Evolutionary conservation across 1,140 invertebrate species (phyloP), one percentile per base, ranked within the genome.

Genomic region (Zaprionus taronus): DNA sequence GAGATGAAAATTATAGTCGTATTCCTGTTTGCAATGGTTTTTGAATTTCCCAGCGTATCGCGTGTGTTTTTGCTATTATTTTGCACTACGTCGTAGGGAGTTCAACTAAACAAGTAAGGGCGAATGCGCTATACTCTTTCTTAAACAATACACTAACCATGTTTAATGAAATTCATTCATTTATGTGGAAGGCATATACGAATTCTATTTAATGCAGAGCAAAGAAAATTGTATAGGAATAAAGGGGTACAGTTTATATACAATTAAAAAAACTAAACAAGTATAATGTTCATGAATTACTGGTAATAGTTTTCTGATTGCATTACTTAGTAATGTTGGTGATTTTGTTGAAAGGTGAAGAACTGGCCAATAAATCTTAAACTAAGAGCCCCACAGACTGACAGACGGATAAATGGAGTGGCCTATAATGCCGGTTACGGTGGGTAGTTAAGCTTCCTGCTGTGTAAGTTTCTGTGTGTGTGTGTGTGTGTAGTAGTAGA

Each of bases 1-100:
- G n/a, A 47, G 41, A 47, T 47, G 41, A 47, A 47, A 47, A 47
- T 47, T 47, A 47, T 47, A 47, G 41, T 47, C 41, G 0, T 20
- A 47, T 17, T 47, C n/a, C n/a, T 17, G 9, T 47, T 20, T 47
- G 41, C n/a, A 47, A 47, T 47, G 41, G 41, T 17, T 47, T 47
- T 47, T 47, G 41, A 47, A 47, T 17, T 47, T 17, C 7, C 41
- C n/a, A 44, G 7, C 15, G 17, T 44, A 44, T 47, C n/a, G 41
- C 41, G 41, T 47, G 41, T 47, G n/a, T 9, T 47, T 47, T 17
- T 17, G n/a, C 41, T 17, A 47, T 47, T 47, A 47, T 47, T 47
- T 47, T 47, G 41, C 41, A 17, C n/a, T 44, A 44, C 41, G n/a
- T 44, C 41, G 41, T n/a, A 44, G 36, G 5, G 14, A 15, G 14